Conservation (phyloP, 2,797 vertebrate genomes). For the Buphagus erythrorhynchus region DNA sequence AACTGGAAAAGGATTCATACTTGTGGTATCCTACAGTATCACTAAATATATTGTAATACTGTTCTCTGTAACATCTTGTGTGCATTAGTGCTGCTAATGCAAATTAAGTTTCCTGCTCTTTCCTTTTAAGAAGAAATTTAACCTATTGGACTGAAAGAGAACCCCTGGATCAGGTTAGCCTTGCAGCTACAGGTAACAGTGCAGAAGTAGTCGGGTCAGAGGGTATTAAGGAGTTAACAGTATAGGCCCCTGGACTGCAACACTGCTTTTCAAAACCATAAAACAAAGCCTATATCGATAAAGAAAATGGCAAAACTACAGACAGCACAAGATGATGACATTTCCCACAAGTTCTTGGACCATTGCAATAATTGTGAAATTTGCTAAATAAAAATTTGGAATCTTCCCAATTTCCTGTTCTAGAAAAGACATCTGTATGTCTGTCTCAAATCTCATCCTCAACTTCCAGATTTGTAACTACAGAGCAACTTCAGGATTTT, state of each 20-base stretch:
- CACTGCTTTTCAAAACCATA: background rate
- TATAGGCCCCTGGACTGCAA: background rate
- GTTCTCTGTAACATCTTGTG: background rate
- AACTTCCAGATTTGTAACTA: background rate
- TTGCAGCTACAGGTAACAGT: background rate
- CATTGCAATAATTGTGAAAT: background rate
- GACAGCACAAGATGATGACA: background rate
- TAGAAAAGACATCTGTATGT: background rate
- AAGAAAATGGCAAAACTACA: background rate
- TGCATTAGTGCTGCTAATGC: background rate
- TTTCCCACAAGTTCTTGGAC: background rate
- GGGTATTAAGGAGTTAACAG: background rate
- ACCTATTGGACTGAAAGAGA: background rate
- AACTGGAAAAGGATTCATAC: background rate
- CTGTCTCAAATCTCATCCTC: background rate
- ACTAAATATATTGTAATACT: background rate
- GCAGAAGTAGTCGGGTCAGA: background rate
- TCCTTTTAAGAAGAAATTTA: background rate
- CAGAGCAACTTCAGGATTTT: background rate
- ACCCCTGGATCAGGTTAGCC: background rate
- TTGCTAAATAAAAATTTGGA: background rate
- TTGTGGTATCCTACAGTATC: background rate
- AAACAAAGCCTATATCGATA: background rate
- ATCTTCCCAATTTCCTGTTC: background rate
- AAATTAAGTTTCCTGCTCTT: background rate